Evolutionary conservation across 2,888 invertebrate species (phyloP), one percentile per base, ranked within the genome.

Genomic region (Syrphus vitripennis): DNA sequence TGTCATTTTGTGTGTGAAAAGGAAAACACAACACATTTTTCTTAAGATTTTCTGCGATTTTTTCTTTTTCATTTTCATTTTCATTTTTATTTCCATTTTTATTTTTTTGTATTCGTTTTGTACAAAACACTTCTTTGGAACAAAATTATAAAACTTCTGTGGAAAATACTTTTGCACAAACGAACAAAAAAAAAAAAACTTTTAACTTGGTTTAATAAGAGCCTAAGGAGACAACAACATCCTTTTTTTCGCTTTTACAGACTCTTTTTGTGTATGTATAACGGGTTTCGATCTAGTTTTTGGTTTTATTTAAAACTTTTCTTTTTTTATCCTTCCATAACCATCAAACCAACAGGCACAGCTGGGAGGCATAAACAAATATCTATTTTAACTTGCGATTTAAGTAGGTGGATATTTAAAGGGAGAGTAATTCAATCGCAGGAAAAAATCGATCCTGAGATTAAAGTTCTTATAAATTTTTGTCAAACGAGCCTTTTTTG

Each of bases 21-120:
- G 61, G 77, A 89, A 89, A 86, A 88, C 83, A 89, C 87, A 88
- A 88, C 88, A 89, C 89, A 89, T 90, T 90, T 90, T 90, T 90
- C 88, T 89, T 90, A 90, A 90, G 87, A 84, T 75, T 88, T 87
- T 59, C 34, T 14, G 19, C 34, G 34, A 37, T 34, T 59, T 59
- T 31, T 19, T n/a, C n/a, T 7, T 53, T n/a, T 26, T 24, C 6
- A 4, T 88, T 84, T 83, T 88, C n/a, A n/a, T n/a, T n/a, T n/a
- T n/a, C n/a, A n/a, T n/a, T n/a, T n/a, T n/a, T n/a, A n/a, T n/a
- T n/a, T n/a, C n/a, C n/a, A n/a, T 86, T 89, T 67, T 88, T 86
- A 14, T 34, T 19, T 34, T 31, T 14, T 24, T 40, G 14, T 63
- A 1, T 63, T n/a, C 19, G 45, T 88, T 87, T 86, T 88, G n/a